A percentile compares a stretch with the other conserved stretches of the same genome.
Evolutionary conservation across 2,797 vertebrate species (phyloP).

Genomic region (Manis crassicaudata): DNA sequence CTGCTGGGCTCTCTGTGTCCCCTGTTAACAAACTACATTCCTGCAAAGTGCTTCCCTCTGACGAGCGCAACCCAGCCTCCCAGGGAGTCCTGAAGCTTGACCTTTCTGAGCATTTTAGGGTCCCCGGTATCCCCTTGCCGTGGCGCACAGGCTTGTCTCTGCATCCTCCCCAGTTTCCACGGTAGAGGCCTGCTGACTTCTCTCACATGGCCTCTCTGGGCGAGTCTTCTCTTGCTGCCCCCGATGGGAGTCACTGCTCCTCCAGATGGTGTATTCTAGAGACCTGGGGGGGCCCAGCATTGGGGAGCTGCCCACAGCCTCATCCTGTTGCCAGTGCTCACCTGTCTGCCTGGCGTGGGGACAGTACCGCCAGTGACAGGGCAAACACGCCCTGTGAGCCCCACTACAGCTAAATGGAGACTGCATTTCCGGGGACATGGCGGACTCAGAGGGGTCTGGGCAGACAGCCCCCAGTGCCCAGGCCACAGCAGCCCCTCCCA

Average conservation of each 20-base stretch:
- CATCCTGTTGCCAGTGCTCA: not conserved
- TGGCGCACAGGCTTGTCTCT: not conserved
- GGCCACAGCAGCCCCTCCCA: not conserved
- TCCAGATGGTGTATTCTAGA: not conserved
- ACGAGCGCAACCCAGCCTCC: not conserved
- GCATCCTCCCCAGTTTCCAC: not conserved
- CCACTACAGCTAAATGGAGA: not conserved
- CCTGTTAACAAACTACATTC: not conserved
- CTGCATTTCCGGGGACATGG: constrained; percentile 47
- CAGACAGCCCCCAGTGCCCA: constrained; percentile 73
- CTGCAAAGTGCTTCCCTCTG: not conserved
- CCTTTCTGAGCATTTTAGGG: not conserved
- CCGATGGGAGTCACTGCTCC: not conserved
- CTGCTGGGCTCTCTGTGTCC: not conserved
- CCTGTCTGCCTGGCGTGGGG: not conserved
- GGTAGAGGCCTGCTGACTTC: not conserved
- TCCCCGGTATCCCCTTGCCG: not conserved
- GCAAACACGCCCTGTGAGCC: fast-evolving
- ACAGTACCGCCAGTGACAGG: fast-evolving
- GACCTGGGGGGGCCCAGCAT: not conserved
- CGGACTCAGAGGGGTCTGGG: constrained; percentile 39
- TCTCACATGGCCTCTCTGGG: not conserved
- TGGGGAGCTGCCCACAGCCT: not conserved
- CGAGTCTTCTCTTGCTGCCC: not conserved
- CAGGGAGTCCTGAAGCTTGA: not conserved